Evolutionary conservation across 2,888 invertebrate species (phyloP), one percentile per base, ranked within the genome.

Genomic region (Diploptera punctata): DNA sequence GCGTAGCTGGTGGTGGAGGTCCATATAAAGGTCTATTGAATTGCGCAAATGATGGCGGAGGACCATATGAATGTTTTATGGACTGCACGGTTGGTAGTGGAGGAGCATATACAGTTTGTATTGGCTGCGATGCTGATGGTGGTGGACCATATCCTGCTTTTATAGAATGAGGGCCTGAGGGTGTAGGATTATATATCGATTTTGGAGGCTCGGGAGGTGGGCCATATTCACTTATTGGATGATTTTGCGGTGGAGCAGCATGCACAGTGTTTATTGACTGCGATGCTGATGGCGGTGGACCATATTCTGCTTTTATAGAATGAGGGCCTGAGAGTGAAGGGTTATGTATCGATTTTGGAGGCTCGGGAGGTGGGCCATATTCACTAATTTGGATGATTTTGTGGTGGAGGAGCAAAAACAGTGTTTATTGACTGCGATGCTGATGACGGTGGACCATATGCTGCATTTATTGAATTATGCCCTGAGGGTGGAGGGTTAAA

Each of bases 131-230:
- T 0, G 26, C 16, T 9, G 21, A 24, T 26, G 9, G 24, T 21
- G 54, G 54, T 24, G 54, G 54, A 0, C 24, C 84, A 72, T 85
- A 85, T 1, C 72, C 73, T 19, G 26, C n/a, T n/a, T 21, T 21
- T 31, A 21, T 3, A 44, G 33, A 10, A 7, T 33, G 33, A 33
- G 33, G 33, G n/a, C n/a, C n/a, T n/a, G n/a, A n/a, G n/a, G n/a
- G n/a, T n/a, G n/a, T n/a, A 7, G 33, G 33, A 33, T 10, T 10
- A 33, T 33, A 33, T 10, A 7, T 10, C 5, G 5, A 7, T 33
- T 10, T 33, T 33, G 33, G 33, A 33, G 33, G 33, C 10, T 33
- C n/a, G n/a, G n/a, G 33, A 68, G 77, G 74, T 67, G 80, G 79
- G 13, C 78, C 74, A 74, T 79, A 80, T 4, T 80, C 77, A 62